Conservation (phyloP, 2,797 vertebrate species). For the Sternarchorhynchus goeldii region DNA sequence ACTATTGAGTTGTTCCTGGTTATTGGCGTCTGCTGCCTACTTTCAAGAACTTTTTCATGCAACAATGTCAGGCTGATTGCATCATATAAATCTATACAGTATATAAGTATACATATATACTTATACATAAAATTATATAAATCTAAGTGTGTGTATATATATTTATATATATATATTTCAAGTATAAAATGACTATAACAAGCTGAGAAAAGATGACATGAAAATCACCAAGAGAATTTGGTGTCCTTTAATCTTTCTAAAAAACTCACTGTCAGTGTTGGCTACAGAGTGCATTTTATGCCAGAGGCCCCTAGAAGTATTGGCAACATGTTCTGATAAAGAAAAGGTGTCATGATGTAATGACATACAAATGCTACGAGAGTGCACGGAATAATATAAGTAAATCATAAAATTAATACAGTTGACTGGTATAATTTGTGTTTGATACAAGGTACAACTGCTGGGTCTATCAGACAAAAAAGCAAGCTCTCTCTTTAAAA, state of each 20-base stretch:
- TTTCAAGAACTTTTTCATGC: conserved; percentile 9
- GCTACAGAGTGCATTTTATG: conserved; percentile 33
- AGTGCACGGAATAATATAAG: conserved; percentile 28
- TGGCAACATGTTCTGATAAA: not conserved
- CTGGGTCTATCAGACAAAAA: conserved; percentile 6
- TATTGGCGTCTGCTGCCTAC: not conserved
- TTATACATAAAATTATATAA: not conserved
- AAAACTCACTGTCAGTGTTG: conserved; percentile 54
- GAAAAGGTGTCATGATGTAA: not conserved
- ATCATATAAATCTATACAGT: not conserved
- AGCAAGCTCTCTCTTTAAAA: not conserved
- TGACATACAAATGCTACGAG: conserved; percentile 13
- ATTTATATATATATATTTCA: no score
- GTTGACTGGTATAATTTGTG: not conserved
- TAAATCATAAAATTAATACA: not conserved
- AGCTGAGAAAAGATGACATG: conserved; percentile 35
- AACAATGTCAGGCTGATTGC: not conserved
- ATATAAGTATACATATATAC: not conserved
- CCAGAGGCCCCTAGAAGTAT: conserved; percentile 19
- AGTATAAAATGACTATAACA: not conserved
- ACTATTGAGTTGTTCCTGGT: conserved; percentile 8
- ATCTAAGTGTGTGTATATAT: not conserved
- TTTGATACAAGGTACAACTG: conserved; percentile 10
- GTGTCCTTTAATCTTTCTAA: conserved; percentile 29
- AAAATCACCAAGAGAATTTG: conserved; percentile 27